These are phyloP conservation scores for Riptortus pedestris DNA, from an alignment of 1,140 invertebrate species.

Conservation along the genomic window DNA sequence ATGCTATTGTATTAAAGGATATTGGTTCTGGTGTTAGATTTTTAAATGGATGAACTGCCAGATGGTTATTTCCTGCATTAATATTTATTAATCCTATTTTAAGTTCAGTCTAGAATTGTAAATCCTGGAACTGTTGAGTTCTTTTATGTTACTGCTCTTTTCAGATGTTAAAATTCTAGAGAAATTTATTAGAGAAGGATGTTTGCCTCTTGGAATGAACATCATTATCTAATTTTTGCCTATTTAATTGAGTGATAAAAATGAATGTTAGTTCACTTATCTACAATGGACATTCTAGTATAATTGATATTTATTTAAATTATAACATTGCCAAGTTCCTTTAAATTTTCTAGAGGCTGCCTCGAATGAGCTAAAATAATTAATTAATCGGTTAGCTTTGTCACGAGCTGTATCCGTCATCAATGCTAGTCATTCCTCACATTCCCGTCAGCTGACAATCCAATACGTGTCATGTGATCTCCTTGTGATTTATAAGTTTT, in stretches of 20 bases:
- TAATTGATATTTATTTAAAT: not conserved
- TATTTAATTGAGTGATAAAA: not conserved
- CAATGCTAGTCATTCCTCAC: constrained; percentile 10
- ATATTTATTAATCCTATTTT: too few species aligned
- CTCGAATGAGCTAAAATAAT: not conserved
- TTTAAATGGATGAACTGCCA: too few species aligned
- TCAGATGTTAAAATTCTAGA: not conserved
- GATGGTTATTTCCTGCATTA: too few species aligned
- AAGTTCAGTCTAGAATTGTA: too few species aligned
- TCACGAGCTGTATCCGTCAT: not conserved
- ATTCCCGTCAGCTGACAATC: constrained; percentile 1
- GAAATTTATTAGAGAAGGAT: not conserved
- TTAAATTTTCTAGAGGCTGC: not conserved
- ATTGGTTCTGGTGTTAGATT: too few species aligned
- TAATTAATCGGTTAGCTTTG: not conserved
- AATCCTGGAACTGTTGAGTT: too few species aligned
- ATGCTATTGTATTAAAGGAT: too few species aligned
- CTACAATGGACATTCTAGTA: not conserved
- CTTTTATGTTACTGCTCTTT: too few species aligned
- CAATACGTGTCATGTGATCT: constrained; percentile 9
- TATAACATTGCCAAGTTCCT: not conserved
- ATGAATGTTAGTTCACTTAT: not conserved
- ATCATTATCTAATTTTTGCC: not conserved
- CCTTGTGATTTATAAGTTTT: constrained; percentile 3
- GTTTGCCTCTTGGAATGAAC: not conserved